phyloP scores from a whole-genome alignment of 2,113 vertebrate species.

The Amblyopsis rosae region DNA sequence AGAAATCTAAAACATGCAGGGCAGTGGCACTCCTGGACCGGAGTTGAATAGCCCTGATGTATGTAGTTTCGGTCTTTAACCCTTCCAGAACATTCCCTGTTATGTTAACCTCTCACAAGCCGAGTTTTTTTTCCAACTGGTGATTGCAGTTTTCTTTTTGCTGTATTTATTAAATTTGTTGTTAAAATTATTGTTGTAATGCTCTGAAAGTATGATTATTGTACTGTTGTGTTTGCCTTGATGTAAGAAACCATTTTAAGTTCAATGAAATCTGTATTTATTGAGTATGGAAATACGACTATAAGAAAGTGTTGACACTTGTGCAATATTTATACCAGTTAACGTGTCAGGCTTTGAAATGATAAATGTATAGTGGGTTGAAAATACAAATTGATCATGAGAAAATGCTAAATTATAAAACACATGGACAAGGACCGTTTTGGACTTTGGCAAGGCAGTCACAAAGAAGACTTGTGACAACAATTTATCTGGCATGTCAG shows the following conservation, averaged over 20 bases:
- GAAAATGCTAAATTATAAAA: too few relatives aligned
- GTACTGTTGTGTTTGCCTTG: conserved; percentile 50
- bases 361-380: conserved; percentile 1
- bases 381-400: conserved; percentile 18
- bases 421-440: too few relatives aligned
- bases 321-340: conserved; percentile 25
- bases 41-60: too few relatives aligned
- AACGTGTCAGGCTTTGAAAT: conserved; percentile 30
- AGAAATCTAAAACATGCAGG: too few relatives aligned
- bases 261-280: conserved; percentile 73
- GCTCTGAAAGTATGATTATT: conserved; percentile 40
- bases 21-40: too few relatives aligned
- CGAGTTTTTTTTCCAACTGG: conserved; percentile 20
- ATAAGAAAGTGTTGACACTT: conserved; percentile 47
- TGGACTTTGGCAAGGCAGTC: too few relatives aligned
- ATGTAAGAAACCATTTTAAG: conserved; percentile 59
- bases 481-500: too few relatives aligned
- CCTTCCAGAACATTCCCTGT: conserved; percentile 51
- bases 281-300: conserved; percentile 60
- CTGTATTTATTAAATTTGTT: conserved; percentile 7
- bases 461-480: too few relatives aligned
- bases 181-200: conserved; percentile 35
- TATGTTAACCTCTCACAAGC: conserved; percentile 26
- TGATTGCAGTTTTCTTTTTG: conserved; percentile 50
- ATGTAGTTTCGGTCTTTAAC: conserved; percentile 31